Evolutionary conservation across 1,140 invertebrate species (phyloP), one percentile per base, ranked within the genome.

Genomic region (Drosophila rhopaloa): DNA sequence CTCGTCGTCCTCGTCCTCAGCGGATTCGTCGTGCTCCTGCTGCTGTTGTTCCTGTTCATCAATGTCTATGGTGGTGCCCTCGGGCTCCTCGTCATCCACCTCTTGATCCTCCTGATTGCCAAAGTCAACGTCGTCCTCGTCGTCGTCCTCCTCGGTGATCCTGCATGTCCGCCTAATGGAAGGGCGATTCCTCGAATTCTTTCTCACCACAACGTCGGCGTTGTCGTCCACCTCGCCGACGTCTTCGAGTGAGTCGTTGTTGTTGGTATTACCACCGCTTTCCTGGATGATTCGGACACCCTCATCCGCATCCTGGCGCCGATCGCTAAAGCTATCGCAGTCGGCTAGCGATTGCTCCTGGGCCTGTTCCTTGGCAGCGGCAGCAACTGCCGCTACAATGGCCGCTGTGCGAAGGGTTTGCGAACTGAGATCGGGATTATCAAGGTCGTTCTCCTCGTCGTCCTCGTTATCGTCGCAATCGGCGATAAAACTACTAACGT

Each of bases 141-240:
- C 67, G 82, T 86, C 82, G 53, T 88, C 84, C 50, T 89, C 84
- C 19, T 88, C 83, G 47, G 84, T 84, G 50, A 88, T 88, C 63
- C 84, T 84, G 77, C 80, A 89, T 89, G 84, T 84, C 77, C 85
- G 80, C 19, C 73, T 62, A 29, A 88, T 84, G n/a, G 85, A 89
- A 44, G 80, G 80, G 13, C 84, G 80, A 53, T 88, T 88, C 46
- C 77, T 73, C 16, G 84, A 68, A 41, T 88, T 88, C 51, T 89
- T 80, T 68, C 77, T 88, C 62, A 88, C 73, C 40, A 88, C 79
- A 35, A 88, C 84, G 55, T 89, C 84, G 27, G 80, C 80, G 59
- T 88, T 89, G 53, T 88, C 84, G 62, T 89, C 84, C 44, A 90
- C 85, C 67, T 85, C 77, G 32, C 77, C 81, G 35, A 85, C 78